Evolutionary conservation across 2,113 vertebrate genomes (phyloP), one percentile per base, ranked within the genome.

Genomic region (Dipodomys merriami): DNA sequence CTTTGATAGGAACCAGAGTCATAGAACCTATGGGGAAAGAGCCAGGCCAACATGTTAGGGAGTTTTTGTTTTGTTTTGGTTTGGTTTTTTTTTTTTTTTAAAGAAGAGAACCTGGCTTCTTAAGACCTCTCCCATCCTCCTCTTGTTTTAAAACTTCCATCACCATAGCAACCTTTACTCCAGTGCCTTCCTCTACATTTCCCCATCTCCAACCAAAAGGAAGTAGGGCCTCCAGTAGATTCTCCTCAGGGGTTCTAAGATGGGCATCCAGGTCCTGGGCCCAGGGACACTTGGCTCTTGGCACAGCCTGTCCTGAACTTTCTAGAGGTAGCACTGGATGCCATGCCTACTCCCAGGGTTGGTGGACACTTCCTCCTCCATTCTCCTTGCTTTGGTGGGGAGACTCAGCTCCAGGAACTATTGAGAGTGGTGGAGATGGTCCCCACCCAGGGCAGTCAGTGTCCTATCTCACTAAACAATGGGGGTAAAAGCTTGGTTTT

Each of bases 121-220:
- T 39, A 65, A 53, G 30, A 88, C 72, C 44, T 73, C 19, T 76
- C 69, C 77, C 69, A 25, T 85, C 83, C 82, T 39, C 95, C 30
- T 95, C 88, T 93, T 96, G 92, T 97, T 98, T 97, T 97, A 96
- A 97, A 97, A 98, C 96, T 98, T 97, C 97, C 94, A 96, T 98
- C 93, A 93, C 97, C 96, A 97, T 98, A 97, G 97, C 97, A 98
- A 98, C 96, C 76, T 91, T 95, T 93, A 95, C 90, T 96, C 82
- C 62, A 30, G 35, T 93, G 74, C 62, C 71, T 84, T 92, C 71
- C 67, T 93, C 87, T 68, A 68, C 80, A 72, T 77, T 95, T 87
- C 88, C 83, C n/a, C 44, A 79, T 85, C 76, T 94, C 83, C 33
- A 71, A n/a, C 46, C 68, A 76, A 39, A 90, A 80, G 72, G 71